Percentiles rank a stretch among this genome's conserved stretches.
phyloP scores from a whole-genome alignment of 2,888 invertebrate genomes.

The Himalopsyche kuldschensis region DNA sequence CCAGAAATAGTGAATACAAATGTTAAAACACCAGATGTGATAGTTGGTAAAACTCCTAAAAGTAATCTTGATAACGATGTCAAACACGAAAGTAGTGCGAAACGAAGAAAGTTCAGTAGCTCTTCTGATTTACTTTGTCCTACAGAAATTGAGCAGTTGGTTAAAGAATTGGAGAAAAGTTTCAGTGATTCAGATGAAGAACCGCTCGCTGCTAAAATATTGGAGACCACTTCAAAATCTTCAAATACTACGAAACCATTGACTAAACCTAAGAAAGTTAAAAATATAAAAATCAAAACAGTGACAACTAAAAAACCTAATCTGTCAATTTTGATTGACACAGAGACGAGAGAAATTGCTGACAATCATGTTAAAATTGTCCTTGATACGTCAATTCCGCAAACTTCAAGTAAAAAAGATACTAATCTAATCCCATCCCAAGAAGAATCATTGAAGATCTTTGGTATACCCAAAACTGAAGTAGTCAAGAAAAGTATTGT shows the following conservation, averaged over 20 bases:
- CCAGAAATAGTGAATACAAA: no score
- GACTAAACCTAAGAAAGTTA: conserved; percentile 31
- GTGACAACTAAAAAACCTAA: background rate
- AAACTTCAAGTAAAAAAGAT: conserved; percentile 39
- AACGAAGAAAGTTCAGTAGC: no score
- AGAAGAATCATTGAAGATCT: conserved; percentile 53
- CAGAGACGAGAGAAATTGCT: conserved; percentile 9
- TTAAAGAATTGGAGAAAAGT: conserved; percentile 46
- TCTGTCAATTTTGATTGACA: conserved; percentile 15
- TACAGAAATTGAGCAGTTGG: no score
- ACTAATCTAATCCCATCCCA: conserved; percentile 51
- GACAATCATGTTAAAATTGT: conserved; percentile 42
- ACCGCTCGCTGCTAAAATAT: conserved; percentile 61
- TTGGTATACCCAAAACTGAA: conserved; percentile 47
- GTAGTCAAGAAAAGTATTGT: background rate
- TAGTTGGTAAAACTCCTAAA: no score
- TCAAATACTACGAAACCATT: background rate
- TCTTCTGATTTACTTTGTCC: no score
- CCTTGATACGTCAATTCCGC: no score
- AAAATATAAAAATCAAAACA: background rate
- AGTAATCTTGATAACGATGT: no score
- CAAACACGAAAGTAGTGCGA: no score
- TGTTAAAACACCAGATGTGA: no score
- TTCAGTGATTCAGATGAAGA: conserved; percentile 70
- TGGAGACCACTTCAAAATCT: conserved; percentile 41